Percentiles rank a stretch among this genome's conserved stretches.
phyloP scores from a whole-genome alignment of 2,113 vertebrate genomes.

The Murina feae region DNA sequence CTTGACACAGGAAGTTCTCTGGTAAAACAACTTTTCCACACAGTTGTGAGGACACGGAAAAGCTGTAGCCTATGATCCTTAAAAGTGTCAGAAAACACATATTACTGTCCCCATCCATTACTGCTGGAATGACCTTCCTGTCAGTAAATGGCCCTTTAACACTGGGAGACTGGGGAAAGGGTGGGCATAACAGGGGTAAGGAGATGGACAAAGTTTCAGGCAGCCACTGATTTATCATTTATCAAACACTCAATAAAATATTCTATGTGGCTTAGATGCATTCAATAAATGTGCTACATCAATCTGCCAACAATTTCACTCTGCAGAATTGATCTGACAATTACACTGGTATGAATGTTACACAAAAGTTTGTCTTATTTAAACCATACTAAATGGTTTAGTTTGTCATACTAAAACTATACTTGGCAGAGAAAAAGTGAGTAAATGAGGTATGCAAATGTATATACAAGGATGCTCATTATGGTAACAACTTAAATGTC shows the following conservation, averaged over 20 bases:
- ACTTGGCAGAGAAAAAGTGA: neutral
- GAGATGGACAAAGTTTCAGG: neutral
- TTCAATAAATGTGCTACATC: neutral
- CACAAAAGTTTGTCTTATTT: neutral
- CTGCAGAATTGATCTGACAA: neutral
- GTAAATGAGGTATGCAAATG: neutral
- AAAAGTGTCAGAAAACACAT: neutral
- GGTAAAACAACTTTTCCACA: neutral
- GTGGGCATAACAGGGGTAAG: neutral
- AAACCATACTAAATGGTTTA: too few species aligned
- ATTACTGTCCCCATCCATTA: neutral
- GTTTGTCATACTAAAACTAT: too few species aligned
- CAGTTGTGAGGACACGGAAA: neutral
- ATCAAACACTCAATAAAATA: neutral
- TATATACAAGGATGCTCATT: neutral
- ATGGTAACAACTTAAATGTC: neutral
- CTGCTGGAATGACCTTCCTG: neutral
- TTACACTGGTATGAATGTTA: neutral
- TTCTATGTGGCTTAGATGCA: neutral
- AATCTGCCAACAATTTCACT: neutral
- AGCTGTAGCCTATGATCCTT: neutral
- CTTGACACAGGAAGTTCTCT: too few species aligned
- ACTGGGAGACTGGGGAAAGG: neutral
- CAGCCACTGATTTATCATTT: neutral
- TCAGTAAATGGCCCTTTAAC: neutral